Evolutionary conservation across 2,797 vertebrate genomes (phyloP), one percentile per base, ranked within the genome.

Genomic region (Sphenodon punctatus): DNA sequence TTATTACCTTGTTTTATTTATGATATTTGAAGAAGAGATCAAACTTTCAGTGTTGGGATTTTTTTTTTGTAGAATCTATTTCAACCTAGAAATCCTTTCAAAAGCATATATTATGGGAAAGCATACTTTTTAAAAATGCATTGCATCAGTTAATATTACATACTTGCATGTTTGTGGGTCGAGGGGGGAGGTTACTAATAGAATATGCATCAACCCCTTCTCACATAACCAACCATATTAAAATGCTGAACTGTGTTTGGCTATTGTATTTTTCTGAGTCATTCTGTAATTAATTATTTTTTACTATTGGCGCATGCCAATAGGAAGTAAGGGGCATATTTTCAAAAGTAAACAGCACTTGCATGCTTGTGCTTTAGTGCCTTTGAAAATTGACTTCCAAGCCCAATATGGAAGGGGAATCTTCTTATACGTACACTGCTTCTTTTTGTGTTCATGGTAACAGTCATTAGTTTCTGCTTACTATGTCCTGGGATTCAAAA

Each of bases 231-330:
- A 68, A 43, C 3, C 6, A 22, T 63, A 75, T 72, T 84, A 88
- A 74, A 78, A 74, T 74, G 63, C 75, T 67, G 56, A 66, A 55
- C 56, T 56, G 41, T 67, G 69, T 63, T 67, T 68, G 73, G 38
- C 43, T 78, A 72, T 78, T 60, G n/a, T n/a, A n/a, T 72, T 73
- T 84, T 78, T 84, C 68, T 74, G 75, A 84, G 75, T 74, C 75
- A 74, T 75, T 69, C 68, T 75, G n/a, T 84, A 78, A 78, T 84
- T 84, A 84, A 78, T 84, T 75, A 84, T 63, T 64, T 84, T 64
- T 61, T 63, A 74, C 49, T 69, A 78, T 64, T 67, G 84, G 75
- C 64, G 84, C 74, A 74, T 48, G 84, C 68, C 82, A 84, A 64
- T 23, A 56, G 45, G 67, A 74, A 78, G 55, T 48, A 73, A 78